Evolutionary conservation across 2,888 invertebrate genomes (phyloP), one percentile per base, ranked within the genome.

Genomic region (Diarsia dahlii): DNA sequence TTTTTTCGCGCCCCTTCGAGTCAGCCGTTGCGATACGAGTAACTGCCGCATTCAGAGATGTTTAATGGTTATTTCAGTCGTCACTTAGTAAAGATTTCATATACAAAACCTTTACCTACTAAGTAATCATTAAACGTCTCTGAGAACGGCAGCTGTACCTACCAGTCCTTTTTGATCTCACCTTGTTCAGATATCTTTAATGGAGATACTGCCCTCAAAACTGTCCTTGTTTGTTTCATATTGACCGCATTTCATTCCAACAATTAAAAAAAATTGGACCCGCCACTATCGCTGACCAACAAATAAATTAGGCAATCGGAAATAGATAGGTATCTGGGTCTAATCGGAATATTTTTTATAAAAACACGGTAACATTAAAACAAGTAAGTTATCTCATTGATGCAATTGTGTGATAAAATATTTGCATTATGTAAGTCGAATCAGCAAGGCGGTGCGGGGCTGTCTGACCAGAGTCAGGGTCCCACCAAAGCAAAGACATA

Each of bases 351-450:
- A 20, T 34, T 50, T 63, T 54, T 5, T 13, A 12, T 1, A n/a
- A 50, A 79, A 76, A 80, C 77, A 56, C 80, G 74, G 74, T 80
- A 56, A 73, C 28, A 20, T 50, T 73, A 80, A 73, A 77, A 80
- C 34, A 45, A 20, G 54, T 18, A 45, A 63, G 56, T 73, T 80
- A 80, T 80, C 63, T 50, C 15, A 34, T 79, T 50, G 54, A 80
- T 80, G 39, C 54, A 80, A 69, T 34, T 60, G 23, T 10, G n/a
- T 64, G 80, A 77, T 77, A 73, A 79, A 72, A 50, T 50, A 72
- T 48, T 74, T 74, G 23, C 15, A 39, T n/a, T 8, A 54, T n/a
- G n/a, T 6, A 12, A 48, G 15, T 58, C 12, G 18, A n/a, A n/a
- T n/a, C n/a, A n/a, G 13, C n/a, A 39, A 39, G 15, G 15, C 23